These are phyloP conservation scores for Erebia ligea DNA, from an alignment of 2,888 invertebrate species.

Conservation along the genomic window DNA sequence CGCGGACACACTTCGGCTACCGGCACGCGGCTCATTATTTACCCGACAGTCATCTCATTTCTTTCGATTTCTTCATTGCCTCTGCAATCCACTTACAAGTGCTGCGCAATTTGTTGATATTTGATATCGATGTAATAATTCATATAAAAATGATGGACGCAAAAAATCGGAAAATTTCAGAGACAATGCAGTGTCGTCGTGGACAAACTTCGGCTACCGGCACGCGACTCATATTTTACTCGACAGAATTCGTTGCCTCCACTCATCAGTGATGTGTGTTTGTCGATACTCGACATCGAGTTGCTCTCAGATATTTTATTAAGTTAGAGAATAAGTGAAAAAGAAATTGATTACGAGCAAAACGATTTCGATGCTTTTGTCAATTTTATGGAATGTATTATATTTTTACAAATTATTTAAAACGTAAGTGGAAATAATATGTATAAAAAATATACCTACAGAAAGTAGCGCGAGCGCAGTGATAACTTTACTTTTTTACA, in stretches of 20 bases:
- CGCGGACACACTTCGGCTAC: slow-evolving; percentile 69
- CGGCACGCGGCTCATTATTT: slow-evolving; percentile 76
- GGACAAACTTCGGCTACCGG: slow-evolving; percentile 70
- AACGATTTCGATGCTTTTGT: no score
- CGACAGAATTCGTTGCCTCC: slow-evolving; percentile 79
- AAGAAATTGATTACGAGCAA: no score
- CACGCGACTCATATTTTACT: slow-evolving; percentile 78
- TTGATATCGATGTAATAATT: neutral
- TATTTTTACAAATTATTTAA: no score
- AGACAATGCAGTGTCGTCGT: slow-evolving; percentile 72
- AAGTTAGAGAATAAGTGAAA: no score
- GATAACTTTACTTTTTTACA: neutral
- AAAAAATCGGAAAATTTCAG: slow-evolving; percentile 39
- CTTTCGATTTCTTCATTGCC: slow-evolving; percentile 81
- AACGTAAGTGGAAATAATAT: no score
- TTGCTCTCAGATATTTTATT: no score
- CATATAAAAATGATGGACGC: neutral
- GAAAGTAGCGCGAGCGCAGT: neutral
- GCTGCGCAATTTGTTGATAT: slow-evolving; percentile 14
- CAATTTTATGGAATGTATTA: no score
- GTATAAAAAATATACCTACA: neutral
- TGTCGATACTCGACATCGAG: slow-evolving; percentile 2
- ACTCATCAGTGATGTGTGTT: slow-evolving; percentile 45
- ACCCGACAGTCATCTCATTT: slow-evolving; percentile 79
- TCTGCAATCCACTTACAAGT: slow-evolving; percentile 55